Base-by-base conservation (phyloP, 2,797 vertebrate genomes). In the Echeneis naucrates region DNA sequence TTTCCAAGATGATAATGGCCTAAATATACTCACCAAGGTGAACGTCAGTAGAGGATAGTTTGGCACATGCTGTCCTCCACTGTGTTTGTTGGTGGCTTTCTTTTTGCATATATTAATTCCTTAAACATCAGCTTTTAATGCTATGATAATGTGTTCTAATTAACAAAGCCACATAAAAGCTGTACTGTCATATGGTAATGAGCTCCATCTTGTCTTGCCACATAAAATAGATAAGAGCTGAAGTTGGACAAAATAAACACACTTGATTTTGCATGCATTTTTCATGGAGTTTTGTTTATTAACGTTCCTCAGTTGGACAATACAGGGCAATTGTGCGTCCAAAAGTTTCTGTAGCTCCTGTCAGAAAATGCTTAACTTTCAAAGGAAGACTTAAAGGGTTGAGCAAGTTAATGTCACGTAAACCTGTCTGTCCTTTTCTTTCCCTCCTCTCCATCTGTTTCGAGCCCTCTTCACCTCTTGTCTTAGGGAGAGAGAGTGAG, bases 371-470 rank as follows among this genome's bases (percentile, higher is more conserved):
- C 27, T 0, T 30, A 35, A 52, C 58, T 74, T 81, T 80, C 38
- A 70, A 53, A 54, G 42, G 23, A 59, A 40, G 55, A 67, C 27
- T 87, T 91, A 86, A 57, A 93, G 56, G 93, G 80, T 87, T 84
- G 87, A 90, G 80, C 57, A 82, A 91, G 91, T 94, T 92, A 94
- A 65, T 77, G 68, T 35, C 89, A 42, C 12, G 8, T 65, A 60
- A 79, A 81, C 27, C 35, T 16, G 53, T 62, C 56, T n/a, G 48
- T 55, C 16, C 59, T 23, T 71, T 66, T 84, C 92, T 87, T 90
- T 90, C 90, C 82, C 92, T 94, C 92, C 87, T 87, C 87, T 94
- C 91, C 89, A 90, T 92, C 88, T 87, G 83, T 80, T 81, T 76
- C 72, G 61, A 78, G 69, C 61, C 78, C 78, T 77, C 61, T 84